These are phyloP conservation scores for Mesitornis unicolor DNA, from an alignment of 2,113 vertebrate genomes.

Conservation along the genomic window DNA sequence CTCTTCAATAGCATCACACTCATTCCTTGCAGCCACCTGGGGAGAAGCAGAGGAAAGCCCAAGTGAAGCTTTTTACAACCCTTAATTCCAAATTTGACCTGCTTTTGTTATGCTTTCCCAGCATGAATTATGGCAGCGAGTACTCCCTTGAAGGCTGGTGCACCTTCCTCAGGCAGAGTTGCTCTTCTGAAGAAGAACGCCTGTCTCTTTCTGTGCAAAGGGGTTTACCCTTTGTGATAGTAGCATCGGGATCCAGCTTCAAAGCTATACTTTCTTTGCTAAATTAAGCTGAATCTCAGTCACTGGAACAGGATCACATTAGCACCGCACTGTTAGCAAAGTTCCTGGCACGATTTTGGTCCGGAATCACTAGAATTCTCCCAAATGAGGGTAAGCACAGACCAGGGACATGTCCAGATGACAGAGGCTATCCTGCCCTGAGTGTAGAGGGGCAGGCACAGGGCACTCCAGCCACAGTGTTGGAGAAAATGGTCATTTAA, in stretches of 20 bases:
- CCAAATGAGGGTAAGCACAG: background rate
- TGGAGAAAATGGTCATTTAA: background rate
- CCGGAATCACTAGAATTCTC: background rate
- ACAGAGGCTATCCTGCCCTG: background rate
- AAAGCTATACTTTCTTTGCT: background rate
- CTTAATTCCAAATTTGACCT: background rate
- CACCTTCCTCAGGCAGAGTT: background rate
- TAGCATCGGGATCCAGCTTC: background rate
- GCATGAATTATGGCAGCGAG: background rate
- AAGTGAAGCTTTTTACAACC: background rate
- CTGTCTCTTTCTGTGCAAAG: too few species aligned
- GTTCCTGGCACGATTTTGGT: background rate
- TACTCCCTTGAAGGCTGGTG: background rate
- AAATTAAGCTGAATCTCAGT: background rate
- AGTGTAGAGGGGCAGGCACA: rapidly evolving
- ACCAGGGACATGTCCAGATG: background rate
- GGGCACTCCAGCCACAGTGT: background rate
- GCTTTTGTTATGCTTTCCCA: background rate
- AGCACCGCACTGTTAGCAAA: background rate
- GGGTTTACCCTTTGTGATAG: background rate
- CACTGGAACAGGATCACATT: background rate
- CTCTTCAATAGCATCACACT: background rate
- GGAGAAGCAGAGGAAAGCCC: background rate
- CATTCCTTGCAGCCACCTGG: background rate
- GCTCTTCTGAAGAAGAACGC: background rate